Base-by-base conservation (phyloP, 2,888 invertebrate genomes). In the Fabriciana adippe region DNA sequence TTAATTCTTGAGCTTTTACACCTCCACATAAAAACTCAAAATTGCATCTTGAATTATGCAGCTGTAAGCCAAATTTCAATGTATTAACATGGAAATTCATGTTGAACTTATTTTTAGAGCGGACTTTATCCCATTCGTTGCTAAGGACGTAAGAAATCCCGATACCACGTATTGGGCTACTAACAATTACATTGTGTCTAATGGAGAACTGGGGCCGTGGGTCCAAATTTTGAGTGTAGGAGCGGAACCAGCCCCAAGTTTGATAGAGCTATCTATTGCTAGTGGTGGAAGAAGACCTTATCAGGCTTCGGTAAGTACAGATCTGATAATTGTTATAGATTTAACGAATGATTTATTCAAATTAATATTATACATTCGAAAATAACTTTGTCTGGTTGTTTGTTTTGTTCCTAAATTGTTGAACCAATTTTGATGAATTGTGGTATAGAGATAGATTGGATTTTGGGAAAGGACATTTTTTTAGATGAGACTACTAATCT, bases 141-240 rank as follows among this genome's bases (percentile, higher is more conserved):
- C 94, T 2, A 94, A 94, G 45, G 93, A 95, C 74, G 89, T 96
- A 0, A 91, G 93, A 0, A 92, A 93, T 74, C 94, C 94, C 0
- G 92, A 93, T 8, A 90, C 91, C 1, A 89, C 93, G 6, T 94
- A 93, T 75, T 95, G 96, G 93, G 94, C 95, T 0, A 96, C 96
- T 0, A 96, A 95, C 41, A 96, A 96, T 83, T 95, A 95, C 78
- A 93, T 96, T 66, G 93, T 95, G 74, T 96, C 95, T 71, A 94
- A 94, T 75, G 94, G 94, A n/a, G 94, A 95, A 75, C 93, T 93
- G 48, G 84, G 83, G 1, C 80, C 87, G 0, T 84, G 85, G 0
- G 77, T 88, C 6, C 88, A 91, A 70, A 88, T 94, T 31, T 87
- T 95, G 70, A 91, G 94, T 11, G 93, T 96, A 3, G 96, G 95